These are phyloP conservation scores for Drosophila tropicalis DNA, from an alignment of 1,140 invertebrate genomes.

Conservation along the genomic window DNA sequence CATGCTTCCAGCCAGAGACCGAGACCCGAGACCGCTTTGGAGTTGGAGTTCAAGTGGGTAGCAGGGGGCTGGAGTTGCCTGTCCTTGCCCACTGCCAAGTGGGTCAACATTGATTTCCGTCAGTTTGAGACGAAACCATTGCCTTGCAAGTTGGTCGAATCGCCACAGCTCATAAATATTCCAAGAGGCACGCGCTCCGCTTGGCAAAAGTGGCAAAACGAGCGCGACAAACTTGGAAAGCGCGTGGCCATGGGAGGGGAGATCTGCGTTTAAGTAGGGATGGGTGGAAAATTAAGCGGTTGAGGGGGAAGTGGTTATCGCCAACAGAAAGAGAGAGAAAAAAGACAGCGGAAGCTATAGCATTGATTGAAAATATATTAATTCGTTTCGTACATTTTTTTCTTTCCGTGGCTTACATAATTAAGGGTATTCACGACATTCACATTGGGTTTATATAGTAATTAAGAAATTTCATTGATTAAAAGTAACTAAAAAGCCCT, in stretches of 20 bases:
- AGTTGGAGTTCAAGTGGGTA: background rate
- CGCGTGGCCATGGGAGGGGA: conserved; percentile 29
- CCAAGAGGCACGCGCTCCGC: conserved; percentile 71
- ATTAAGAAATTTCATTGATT: background rate
- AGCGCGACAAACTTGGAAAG: conserved; percentile 66
- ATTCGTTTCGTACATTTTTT: conserved; percentile 34
- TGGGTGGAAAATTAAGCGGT: background rate
- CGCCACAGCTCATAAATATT: conserved; percentile 74
- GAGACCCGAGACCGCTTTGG: background rate
- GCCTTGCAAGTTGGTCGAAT: conserved; percentile 39
- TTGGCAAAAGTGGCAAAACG: conserved; percentile 57
- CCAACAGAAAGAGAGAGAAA: background rate
- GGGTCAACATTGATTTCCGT: conserved; percentile 79
- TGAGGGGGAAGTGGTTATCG: background rate
- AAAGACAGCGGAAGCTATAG: conserved; percentile 14
- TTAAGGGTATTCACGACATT: conserved; percentile 23
- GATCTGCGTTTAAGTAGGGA: background rate
- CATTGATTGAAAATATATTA: conserved; percentile 81
- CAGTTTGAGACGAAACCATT: conserved; percentile 36
- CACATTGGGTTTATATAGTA: conserved; percentile 15
- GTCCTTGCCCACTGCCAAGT: conserved; percentile 62
- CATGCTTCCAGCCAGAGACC: conserved; percentile 7
- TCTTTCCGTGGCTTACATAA: conserved; percentile 8
- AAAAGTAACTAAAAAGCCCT: background rate
- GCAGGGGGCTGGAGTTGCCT: conserved; percentile 7